These are phyloP conservation scores for Sinotaia quadrata DNA, from an alignment of 2,888 invertebrate species.

Conservation along the genomic window DNA sequence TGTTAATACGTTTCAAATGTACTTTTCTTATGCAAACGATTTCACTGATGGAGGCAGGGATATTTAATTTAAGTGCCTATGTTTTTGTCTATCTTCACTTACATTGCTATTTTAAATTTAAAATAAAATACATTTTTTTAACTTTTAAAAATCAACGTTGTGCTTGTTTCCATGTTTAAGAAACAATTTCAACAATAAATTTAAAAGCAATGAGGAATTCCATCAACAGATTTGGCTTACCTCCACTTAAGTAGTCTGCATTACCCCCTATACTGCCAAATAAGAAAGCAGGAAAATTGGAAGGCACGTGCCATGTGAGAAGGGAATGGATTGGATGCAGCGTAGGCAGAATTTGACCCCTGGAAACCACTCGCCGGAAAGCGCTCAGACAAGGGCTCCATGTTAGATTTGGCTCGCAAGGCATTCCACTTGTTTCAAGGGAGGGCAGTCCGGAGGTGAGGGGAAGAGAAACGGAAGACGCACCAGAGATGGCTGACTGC, in stretches of 20 bases:
- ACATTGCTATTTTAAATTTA: too few relatives aligned
- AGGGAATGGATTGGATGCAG: slow-evolving; percentile 6
- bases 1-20: too few relatives aligned
- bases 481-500: slow-evolving; percentile 3
- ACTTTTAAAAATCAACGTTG: too few relatives aligned
- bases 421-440: not conserved
- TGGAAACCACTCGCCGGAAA: slow-evolving; percentile 45
- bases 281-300: slow-evolving; percentile 28
- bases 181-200: too few relatives aligned
- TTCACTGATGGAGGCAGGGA: too few relatives aligned
- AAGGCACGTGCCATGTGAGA: slow-evolving; percentile 29
- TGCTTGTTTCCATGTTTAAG: too few relatives aligned
- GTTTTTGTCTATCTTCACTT: too few relatives aligned
- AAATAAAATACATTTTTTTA: too few relatives aligned
- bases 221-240: not conserved
- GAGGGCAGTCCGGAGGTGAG: not conserved
- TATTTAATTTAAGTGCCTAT: too few relatives aligned
- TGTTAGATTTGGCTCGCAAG: slow-evolving; percentile 17
- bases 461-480: not conserved
- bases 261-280: slow-evolving; percentile 17
- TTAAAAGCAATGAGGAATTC: too few relatives aligned
- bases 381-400: slow-evolving; percentile 43
- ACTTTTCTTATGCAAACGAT: too few relatives aligned
- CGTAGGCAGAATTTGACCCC: slow-evolving; percentile 15
- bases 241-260: not conserved